Base-by-base conservation (phyloP, 2,888 invertebrate species). In the Epiblema foenella region DNA sequence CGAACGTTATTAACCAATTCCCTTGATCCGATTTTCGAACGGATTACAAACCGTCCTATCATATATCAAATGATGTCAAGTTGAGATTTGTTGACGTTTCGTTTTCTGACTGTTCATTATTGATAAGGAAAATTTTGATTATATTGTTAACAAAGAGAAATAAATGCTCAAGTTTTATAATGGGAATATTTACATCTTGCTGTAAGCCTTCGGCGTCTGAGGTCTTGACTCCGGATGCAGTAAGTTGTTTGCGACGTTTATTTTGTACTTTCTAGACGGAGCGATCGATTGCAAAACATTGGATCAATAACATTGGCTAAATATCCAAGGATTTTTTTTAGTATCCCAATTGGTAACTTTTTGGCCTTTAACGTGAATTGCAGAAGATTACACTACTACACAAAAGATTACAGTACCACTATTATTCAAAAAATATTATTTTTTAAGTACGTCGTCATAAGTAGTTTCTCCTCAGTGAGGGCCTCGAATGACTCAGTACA, bases 221-320 rank as follows among this genome's bases (percentile, higher is more conserved):
- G 73, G 90, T 94, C 57, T 82, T 93, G 68, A 95, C 95, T 69
- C 95, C 95, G 73, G 95, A 95, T 83, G 86, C 90, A 81, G 95
- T 95, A 92, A 93, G 93, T 90, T 76, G 54, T 56, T 63, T 51
- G 51, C 57, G 56, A 20, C 52, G 29, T 56, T 64, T 24, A 63
- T 57, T 64, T 29, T 52, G 57, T 52, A 54, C 46, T 62, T 54
- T 60, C 63, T 49, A 29, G 63, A 60, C 51, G 17, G 58, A 60
- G 58, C 58, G 24, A 72, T 66, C 59, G 67, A 65, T 65, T 59
- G 62, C 73, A 59, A 71, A 67, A 54, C 64, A 54, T 39, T 11
- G 20, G 33, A 12, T 63, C 63, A 69, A 70, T 42, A 69, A 70
- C 33, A 59, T 20, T 65, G 18, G 15, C 37, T 20, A 20, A 52